A percentile compares a stretch with the other conserved stretches of the same genome.
Conservation (phyloP, 2,113 vertebrate genomes). For the Saimiri boliviensis region DNA sequence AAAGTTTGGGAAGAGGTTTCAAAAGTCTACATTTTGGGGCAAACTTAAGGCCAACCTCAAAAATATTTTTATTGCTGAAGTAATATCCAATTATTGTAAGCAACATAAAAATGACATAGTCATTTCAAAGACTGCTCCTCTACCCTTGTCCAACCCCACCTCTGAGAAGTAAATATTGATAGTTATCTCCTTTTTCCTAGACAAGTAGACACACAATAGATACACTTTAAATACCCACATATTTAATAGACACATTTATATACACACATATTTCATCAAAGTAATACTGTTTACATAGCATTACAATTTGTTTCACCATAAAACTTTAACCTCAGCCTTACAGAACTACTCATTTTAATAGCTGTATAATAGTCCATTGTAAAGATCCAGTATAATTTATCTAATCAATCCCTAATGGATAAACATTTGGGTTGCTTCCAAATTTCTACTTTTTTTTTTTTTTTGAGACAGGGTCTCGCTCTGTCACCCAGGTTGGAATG, state of each 20-base stretch:
- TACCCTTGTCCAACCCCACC: fast-evolving
- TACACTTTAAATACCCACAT: not conserved
- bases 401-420: not conserved
- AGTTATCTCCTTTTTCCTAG: not conserved
- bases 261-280: not conserved
- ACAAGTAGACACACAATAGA: fast-evolving
- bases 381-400: not conserved
- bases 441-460: not conserved
- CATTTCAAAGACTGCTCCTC: not conserved
- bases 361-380: too few species aligned
- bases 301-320: fast-evolving
- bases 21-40: conserved; percentile 57
- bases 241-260: not conserved
- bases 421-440: not conserved
- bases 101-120: not conserved
- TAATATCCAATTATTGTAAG: not conserved
- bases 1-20: not conserved
- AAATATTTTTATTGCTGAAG: not conserved
- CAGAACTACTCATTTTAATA: not conserved
- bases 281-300: not conserved
- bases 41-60: not conserved
- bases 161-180: not conserved
- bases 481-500: too few species aligned
- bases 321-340: not conserved
- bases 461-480: too few species aligned